Percentiles rank a stretch among this genome's conserved stretches.
Evolutionary conservation across 2,797 vertebrate genomes (phyloP).

Genomic region (Taeniopygia guttata): DNA sequence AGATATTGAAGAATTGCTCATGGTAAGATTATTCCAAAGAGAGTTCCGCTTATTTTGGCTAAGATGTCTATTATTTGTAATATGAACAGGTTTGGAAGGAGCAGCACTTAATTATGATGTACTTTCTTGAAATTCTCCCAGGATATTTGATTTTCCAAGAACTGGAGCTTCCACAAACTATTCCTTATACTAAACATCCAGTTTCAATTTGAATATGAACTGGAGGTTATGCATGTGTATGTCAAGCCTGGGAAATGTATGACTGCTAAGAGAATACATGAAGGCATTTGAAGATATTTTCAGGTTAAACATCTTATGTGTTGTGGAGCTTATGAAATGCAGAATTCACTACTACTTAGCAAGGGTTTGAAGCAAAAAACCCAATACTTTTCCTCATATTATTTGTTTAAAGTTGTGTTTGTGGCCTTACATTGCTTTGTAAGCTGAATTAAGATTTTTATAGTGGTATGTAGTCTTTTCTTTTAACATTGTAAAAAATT

Average conservation of each 20-base stretch:
- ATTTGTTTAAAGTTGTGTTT: neutral
- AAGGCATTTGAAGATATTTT: neutral
- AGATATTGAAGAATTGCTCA: neutral
- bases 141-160: neutral
- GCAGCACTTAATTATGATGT: neutral
- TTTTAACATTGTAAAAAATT: neutral
- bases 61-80: neutral
- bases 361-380: neutral
- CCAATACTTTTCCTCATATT: neutral
- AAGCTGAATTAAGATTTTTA: neutral
- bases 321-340: neutral
- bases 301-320: neutral
- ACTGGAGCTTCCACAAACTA: neutral
- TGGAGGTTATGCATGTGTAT: rapidly evolving
- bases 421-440: neutral
- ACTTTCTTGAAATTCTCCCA: neutral
- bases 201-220: neutral
- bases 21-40: neutral
- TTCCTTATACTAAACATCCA: neutral
- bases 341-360: neutral
- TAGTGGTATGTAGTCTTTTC: neutral
- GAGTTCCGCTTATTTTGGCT: neutral
- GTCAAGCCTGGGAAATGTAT: neutral
- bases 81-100: neutral
- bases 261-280: neutral